Conservation (phyloP, 2,113 vertebrate genomes). For the Potamarius usumacintae region DNA sequence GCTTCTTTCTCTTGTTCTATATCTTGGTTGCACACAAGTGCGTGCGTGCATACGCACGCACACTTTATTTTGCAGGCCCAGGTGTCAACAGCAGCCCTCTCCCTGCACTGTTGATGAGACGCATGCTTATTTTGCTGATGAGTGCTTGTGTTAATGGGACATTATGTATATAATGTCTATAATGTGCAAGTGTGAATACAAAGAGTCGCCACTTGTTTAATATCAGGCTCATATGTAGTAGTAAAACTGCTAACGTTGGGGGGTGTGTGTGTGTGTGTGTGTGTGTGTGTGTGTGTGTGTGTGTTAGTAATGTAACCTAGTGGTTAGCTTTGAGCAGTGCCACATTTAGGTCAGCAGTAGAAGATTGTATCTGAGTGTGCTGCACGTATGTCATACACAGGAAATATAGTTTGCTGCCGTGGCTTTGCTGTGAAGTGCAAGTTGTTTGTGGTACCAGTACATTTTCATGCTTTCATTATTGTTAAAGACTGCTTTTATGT, state of each 20-base stretch:
- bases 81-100: slow-evolving; percentile 27
- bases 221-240: not conserved
- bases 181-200: not conserved
- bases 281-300: not conserved
- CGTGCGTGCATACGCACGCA: no score
- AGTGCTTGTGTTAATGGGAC: slow-evolving; percentile 1
- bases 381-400: not conserved
- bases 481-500: not conserved
- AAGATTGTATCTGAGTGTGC: slow-evolving; percentile 28
- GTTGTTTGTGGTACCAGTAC: not conserved
- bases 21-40: not conserved
- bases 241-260: not conserved
- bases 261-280: not conserved
- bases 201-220: not conserved
- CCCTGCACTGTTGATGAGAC: slow-evolving; percentile 21
- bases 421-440: slow-evolving; percentile 35
- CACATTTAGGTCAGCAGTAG: slow-evolving; percentile 24
- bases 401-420: slow-evolving; percentile 26
- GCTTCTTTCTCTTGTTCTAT: not conserved
- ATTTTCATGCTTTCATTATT: not conserved
- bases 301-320: not conserved
- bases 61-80: slow-evolving; percentile 23
- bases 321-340: not conserved
- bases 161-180: slow-evolving; percentile 5
- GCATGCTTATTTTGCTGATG: slow-evolving; percentile 14